Conservation (phyloP, 92 coral and sea anemone species). For the Phenganax marumi region DNA sequence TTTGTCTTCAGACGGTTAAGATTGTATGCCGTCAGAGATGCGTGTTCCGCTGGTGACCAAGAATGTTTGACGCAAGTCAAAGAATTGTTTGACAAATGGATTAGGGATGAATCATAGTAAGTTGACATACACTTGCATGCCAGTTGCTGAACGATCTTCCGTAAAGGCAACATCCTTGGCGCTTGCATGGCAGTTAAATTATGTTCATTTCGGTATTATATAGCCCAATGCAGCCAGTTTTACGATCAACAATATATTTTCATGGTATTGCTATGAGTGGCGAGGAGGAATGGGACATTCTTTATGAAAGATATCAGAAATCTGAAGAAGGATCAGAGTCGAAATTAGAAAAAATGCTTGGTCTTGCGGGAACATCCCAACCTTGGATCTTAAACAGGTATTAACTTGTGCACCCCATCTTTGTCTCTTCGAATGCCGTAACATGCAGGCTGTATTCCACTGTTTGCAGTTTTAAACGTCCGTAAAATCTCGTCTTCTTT, state of each 20-base stretch:
- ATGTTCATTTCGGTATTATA: too few species aligned
- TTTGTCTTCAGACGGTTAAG: slow-evolving; percentile 20
- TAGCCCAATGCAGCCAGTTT: slow-evolving; percentile 28
- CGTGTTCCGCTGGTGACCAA: slow-evolving; percentile 28
- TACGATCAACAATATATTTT: slow-evolving; percentile 60
- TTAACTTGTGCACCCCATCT: neutral
- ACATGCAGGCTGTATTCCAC: neutral
- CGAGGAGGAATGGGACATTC: slow-evolving; percentile 69
- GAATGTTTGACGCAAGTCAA: slow-evolving; percentile 34
- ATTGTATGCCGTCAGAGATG: slow-evolving; percentile 8
- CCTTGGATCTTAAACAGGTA: slow-evolving; percentile 74
- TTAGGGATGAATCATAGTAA: slow-evolving; percentile 31
- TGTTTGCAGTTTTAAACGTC: neutral
- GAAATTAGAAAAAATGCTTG: slow-evolving; percentile 52
- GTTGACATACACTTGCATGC: neutral
- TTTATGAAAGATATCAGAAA: slow-evolving; percentile 58
- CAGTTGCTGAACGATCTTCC: too few species aligned
- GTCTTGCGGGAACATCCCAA: slow-evolving; percentile 64
- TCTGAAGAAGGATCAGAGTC: slow-evolving; percentile 61
- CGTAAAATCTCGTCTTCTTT: too few species aligned
- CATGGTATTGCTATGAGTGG: slow-evolving; percentile 69
- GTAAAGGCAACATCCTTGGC: too few species aligned
- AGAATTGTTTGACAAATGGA: slow-evolving; percentile 44
- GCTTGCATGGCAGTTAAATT: too few species aligned
- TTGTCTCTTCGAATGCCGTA: neutral